Conservation (phyloP, 1,140 invertebrate genomes). For the Caerostris extrusa region DNA sequence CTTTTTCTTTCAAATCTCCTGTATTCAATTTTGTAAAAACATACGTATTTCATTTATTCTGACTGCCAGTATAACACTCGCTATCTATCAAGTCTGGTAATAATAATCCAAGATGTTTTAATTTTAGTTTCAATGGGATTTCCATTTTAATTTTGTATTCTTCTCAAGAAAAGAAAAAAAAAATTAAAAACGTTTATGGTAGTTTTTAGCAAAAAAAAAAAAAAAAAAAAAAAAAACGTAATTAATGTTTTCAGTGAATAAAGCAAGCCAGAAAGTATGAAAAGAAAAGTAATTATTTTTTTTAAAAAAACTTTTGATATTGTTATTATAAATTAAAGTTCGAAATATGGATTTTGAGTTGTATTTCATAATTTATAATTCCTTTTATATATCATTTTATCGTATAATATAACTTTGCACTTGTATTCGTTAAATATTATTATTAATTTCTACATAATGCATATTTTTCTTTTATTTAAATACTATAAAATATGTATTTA, state of each 20-base stretch:
- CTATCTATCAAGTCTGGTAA: constrained; percentile 11
- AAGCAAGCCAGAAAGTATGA: no score
- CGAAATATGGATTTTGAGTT: not conserved
- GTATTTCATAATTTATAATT: not conserved
- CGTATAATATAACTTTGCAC: not conserved
- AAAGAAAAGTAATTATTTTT: no score
- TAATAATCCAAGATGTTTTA: constrained; percentile 51
- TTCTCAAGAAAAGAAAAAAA: not conserved
- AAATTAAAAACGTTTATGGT: not conserved
- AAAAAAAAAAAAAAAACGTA: not conserved
- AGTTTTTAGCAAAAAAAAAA: not conserved
- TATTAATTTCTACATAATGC: no score
- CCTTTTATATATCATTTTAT: not conserved
- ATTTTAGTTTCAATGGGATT: constrained; percentile 31
- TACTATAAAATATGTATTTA: no score
- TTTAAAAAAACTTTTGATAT: not conserved
- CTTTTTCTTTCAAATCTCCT: constrained; percentile 15
- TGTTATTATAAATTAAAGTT: not conserved
- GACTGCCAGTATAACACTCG: not conserved
- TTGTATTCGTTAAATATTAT: no score
- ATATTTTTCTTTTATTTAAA: no score
- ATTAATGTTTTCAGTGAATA: not conserved
- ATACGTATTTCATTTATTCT: not conserved
- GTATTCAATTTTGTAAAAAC: not conserved
- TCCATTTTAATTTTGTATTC: constrained; percentile 33